Evolutionary conservation across 2,888 invertebrate species (phyloP).

Genomic region (Pyrocoelia pectoralis): DNA sequence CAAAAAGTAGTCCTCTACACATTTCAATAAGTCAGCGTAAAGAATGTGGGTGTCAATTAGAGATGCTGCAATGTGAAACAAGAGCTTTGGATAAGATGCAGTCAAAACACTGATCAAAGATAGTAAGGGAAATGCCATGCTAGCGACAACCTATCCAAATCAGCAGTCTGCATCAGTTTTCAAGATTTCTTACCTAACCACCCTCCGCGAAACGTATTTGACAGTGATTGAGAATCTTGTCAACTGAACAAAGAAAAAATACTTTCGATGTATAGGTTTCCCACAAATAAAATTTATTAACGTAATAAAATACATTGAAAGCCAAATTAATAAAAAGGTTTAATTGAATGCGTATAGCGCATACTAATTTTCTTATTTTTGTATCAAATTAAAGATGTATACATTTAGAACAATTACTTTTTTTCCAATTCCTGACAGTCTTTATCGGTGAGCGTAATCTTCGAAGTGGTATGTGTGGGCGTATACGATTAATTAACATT

Average conservation of each 20-base stretch:
- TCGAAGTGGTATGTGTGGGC: too few species aligned
- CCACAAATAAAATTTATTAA: constrained; percentile 8
- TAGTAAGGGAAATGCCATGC: constrained; percentile 23
- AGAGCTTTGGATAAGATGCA: constrained; percentile 29
- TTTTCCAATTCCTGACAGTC: too few species aligned
- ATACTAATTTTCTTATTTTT: background rate
- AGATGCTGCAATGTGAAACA: constrained; percentile 26
- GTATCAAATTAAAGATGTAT: background rate
- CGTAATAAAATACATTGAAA: background rate
- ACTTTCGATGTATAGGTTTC: background rate
- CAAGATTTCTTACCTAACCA: constrained; percentile 14
- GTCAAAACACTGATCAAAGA: constrained; percentile 35
- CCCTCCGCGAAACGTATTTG: constrained; percentile 24
- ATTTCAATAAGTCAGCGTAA: constrained; percentile 20
- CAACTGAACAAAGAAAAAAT: constrained; percentile 11
- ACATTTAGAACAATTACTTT: too few species aligned
- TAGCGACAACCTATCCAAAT: constrained; percentile 31
- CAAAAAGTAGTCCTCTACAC: background rate
- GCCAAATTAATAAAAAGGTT: background rate
- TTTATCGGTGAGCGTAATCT: too few species aligned
- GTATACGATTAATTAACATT: too few species aligned
- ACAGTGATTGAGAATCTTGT: constrained; percentile 34
- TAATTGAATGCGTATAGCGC: background rate
- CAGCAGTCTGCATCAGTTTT: constrained; percentile 36
- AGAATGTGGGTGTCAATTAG: constrained; percentile 32